phyloP scores from a whole-genome alignment of 2,888 invertebrate species.

The Leptopilina myrica region DNA sequence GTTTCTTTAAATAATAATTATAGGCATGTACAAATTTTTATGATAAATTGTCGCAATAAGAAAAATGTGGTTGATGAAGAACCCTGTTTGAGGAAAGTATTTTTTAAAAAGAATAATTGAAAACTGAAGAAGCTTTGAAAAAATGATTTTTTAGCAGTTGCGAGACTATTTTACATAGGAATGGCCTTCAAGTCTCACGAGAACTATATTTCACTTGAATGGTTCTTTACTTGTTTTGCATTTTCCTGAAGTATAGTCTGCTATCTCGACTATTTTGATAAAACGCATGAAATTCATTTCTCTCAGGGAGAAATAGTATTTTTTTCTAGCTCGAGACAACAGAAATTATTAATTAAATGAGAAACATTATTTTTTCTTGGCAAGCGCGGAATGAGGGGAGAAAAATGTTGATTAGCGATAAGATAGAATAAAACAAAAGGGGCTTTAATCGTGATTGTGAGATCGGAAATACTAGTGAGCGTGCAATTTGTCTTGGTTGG shows the following conservation, averaged over 20 bases:
- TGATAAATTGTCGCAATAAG: no score
- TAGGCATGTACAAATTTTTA: no score
- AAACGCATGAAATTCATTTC: conserved; percentile 32
- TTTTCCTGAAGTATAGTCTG: conserved; percentile 15
- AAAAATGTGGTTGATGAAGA: no score
- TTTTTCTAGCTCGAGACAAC: no score
- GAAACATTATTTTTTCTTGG: no score
- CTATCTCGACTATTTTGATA: conserved; percentile 38
- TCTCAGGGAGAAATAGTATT: not conserved
- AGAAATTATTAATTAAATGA: no score
- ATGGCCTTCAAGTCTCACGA: conserved; percentile 55
- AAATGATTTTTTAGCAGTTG: conserved; percentile 33
- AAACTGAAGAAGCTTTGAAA: not conserved
- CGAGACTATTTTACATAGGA: conserved; percentile 56
- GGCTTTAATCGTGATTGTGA: conserved; percentile 43
- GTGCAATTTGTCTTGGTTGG: conserved; percentile 51
- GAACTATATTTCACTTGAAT: conserved; percentile 56
- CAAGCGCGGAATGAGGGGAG: not conserved
- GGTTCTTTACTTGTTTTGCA: conserved; percentile 46
- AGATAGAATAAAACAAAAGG: conserved; percentile 42
- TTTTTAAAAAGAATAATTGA: not conserved
- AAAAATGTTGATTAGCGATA: conserved; percentile 21
- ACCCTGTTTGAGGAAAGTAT: no score
- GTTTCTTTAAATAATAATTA: no score
- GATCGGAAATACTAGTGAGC: conserved; percentile 46